These are phyloP conservation scores for Oxyruncus cristatus DNA, from an alignment of 2,113 vertebrate species.

Conservation along the genomic window DNA sequence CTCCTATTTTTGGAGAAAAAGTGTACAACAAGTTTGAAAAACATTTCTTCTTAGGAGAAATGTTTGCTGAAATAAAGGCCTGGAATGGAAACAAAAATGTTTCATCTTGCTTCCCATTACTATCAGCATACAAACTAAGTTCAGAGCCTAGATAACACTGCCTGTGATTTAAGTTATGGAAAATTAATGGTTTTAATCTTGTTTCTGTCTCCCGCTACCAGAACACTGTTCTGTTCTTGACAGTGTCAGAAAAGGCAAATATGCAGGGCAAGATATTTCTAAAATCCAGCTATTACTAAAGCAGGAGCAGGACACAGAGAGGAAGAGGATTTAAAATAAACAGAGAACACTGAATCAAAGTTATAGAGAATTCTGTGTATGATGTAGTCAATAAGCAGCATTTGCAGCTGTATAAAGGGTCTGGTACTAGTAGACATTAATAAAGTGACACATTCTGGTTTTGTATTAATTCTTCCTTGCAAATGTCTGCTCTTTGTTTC, in stretches of 20 bases:
- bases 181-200: conserved; percentile 60
- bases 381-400: neutral
- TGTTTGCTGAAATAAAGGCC: neutral
- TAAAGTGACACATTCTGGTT: neutral
- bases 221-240: conserved; percentile 49
- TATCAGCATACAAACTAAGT: conserved; percentile 14
- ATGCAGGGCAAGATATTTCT: conserved; percentile 29
- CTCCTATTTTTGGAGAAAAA: neutral
- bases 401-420: neutral
- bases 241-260: conserved; percentile 60
- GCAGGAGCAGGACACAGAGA: neutral
- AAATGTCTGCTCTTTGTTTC: neutral
- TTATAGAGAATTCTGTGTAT: neutral
- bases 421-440: neutral
- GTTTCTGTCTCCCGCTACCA: conserved; percentile 66
- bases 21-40: neutral
- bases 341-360: neutral
- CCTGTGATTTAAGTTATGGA: neutral
- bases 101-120: conserved; percentile 21
- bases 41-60: neutral
- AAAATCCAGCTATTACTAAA: neutral
- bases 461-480: neutral
- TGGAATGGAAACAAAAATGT: conserved; percentile 53
- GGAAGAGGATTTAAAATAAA: neutral
- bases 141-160: conserved; percentile 34